A percentile compares a stretch with the other conserved stretches of the same genome.
phyloP scores from a whole-genome alignment of 1,140 invertebrate species.

The Calliphora vicina region DNA sequence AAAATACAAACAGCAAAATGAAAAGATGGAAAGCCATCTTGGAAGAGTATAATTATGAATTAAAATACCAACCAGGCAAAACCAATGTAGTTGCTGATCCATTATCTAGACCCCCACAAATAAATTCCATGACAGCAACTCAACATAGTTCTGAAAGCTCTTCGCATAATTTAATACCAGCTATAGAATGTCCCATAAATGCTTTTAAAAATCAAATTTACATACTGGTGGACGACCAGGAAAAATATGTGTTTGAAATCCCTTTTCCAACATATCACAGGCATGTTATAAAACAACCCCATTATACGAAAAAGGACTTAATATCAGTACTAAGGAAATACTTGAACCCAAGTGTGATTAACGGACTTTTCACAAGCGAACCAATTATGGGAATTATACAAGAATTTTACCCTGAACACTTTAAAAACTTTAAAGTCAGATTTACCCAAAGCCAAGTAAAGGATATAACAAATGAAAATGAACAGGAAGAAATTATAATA shows the following conservation, averaged over 20 bases:
- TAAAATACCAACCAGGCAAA: too few relatives aligned
- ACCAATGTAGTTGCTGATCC: too few relatives aligned
- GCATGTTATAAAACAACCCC: not conserved
- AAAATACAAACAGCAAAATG: too few relatives aligned
- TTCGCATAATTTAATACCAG: too few relatives aligned
- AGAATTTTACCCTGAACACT: constrained; percentile 16
- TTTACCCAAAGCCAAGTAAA: not conserved
- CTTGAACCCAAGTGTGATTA: constrained; percentile 1
- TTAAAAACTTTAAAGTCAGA: constrained; percentile 7
- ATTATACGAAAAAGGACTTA: not conserved
- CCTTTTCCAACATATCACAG: not conserved
- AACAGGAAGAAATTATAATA: not conserved
- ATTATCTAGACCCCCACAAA: too few relatives aligned
- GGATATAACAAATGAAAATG: not conserved
- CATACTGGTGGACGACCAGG: too few relatives aligned
- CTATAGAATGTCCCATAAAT: too few relatives aligned
- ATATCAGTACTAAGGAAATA: not conserved
- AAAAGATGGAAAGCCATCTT: too few relatives aligned
- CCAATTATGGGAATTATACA: constrained; percentile 20
- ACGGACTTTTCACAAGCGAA: constrained; percentile 16
- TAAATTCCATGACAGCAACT: too few relatives aligned
- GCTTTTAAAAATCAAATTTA: too few relatives aligned
- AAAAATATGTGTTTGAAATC: not conserved
- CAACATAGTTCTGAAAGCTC: too few relatives aligned
- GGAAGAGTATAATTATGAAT: too few relatives aligned